These are phyloP conservation scores for Rhagoletis zephyria DNA, from an alignment of 1,140 invertebrate genomes.

Conservation along the genomic window DNA sequence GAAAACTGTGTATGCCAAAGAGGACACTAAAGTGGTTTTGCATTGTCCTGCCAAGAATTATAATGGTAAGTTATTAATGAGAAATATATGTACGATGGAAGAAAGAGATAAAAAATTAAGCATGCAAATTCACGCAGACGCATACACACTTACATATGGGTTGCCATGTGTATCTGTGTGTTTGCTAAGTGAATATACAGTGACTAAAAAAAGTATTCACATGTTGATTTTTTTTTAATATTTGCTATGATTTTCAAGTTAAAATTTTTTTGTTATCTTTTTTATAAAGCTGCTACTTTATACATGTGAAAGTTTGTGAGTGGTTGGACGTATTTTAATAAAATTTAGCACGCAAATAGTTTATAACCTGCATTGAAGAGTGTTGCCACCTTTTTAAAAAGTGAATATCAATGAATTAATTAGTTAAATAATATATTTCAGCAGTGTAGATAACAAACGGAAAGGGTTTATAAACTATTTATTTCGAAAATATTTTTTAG, in stretches of 20 bases:
- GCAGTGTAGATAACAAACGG: too few relatives aligned
- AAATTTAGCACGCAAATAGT: background rate
- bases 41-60: slow-evolving; percentile 66
- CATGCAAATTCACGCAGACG: background rate
- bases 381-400: too few relatives aligned
- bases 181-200: background rate
- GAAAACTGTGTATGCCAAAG: slow-evolving; percentile 58
- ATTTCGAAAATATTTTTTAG: too few relatives aligned
- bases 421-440: too few relatives aligned
- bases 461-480: too few relatives aligned
- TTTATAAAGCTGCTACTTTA: background rate
- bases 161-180: background rate
- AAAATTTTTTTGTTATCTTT: too few relatives aligned
- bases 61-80: slow-evolving; percentile 59
- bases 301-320: too few relatives aligned
- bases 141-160: background rate
- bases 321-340: too few relatives aligned
- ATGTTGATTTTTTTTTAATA: too few relatives aligned
- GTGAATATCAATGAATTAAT: too few relatives aligned
- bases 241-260: too few relatives aligned
- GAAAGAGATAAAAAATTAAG: background rate
- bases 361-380: too few relatives aligned
- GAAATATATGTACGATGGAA: background rate
- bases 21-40: slow-evolving; percentile 59
- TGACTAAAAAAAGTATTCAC: background rate